Percentiles rank a stretch among this genome's conserved stretches.
Conservation (phyloP, 2,113 vertebrate genomes). For the Pseudonaja textilis region DNA sequence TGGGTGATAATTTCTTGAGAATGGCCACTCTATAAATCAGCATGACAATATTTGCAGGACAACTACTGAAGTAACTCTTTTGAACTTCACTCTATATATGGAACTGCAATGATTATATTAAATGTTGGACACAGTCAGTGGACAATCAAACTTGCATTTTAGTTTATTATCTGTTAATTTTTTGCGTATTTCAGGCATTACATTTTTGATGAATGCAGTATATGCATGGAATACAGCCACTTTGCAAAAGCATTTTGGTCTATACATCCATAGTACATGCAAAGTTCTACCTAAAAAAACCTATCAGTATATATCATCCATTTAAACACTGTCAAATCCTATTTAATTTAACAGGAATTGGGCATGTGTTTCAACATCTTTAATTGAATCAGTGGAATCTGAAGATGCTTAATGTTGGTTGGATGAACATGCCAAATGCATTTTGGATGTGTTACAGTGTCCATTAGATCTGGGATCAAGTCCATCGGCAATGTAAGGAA, state of each 20-base stretch:
- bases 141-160: background rate
- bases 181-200: background rate
- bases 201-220: background rate
- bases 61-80: background rate
- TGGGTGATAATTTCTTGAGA: background rate
- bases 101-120: background rate
- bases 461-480: background rate
- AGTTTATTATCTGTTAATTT: background rate
- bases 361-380: background rate
- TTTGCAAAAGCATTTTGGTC: background rate
- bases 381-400: background rate
- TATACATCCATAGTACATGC: background rate
- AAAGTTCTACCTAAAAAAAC: background rate
- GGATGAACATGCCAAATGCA: background rate
- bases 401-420: background rate
- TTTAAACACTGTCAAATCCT: background rate
- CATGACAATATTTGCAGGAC: background rate
- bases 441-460: background rate
- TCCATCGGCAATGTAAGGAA: background rate
- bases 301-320: background rate
- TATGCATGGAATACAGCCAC: background rate
- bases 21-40: background rate
- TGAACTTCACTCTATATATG: background rate
- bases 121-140: background rate
- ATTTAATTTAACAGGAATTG: background rate